A percentile compares a stretch with the other conserved stretches of the same genome.
Conservation (phyloP, 2,113 vertebrate species). For the Paramormyrops kingsleyae region DNA sequence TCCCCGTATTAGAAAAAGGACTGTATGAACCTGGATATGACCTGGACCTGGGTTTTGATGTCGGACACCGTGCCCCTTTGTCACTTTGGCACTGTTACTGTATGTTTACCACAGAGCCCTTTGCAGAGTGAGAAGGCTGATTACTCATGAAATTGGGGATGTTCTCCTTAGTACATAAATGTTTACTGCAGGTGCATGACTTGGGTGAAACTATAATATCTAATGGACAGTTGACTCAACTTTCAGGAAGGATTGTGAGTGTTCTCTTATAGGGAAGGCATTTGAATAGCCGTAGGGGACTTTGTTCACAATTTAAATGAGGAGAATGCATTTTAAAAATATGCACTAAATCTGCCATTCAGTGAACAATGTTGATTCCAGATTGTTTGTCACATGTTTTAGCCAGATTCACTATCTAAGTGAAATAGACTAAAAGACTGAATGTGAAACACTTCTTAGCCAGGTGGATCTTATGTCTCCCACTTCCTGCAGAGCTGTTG, state of each 20-base stretch:
- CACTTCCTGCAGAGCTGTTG: background rate
- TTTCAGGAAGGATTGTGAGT: background rate
- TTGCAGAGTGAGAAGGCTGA: background rate
- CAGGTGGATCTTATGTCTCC: background rate
- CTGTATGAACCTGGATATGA: background rate
- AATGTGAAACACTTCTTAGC: background rate
- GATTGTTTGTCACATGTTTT: background rate
- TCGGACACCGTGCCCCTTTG: background rate
- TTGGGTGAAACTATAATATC: background rate
- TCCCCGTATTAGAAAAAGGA: conserved; percentile 27
- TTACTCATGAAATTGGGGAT: background rate
- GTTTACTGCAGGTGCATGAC: background rate
- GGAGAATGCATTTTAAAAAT: background rate
- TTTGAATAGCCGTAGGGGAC: background rate
- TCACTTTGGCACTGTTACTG: background rate
- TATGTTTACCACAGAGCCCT: background rate
- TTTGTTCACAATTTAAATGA: background rate
- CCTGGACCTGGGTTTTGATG: background rate
- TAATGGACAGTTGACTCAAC: background rate
- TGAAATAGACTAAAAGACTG: background rate
- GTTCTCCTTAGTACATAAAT: background rate
- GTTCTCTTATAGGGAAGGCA: background rate
- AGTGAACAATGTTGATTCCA: background rate
- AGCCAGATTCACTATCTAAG: background rate
- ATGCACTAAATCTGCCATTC: background rate